These are phyloP conservation scores for Schizaphis graminum DNA, from an alignment of 2,888 invertebrate genomes.

Conservation along the genomic window DNA sequence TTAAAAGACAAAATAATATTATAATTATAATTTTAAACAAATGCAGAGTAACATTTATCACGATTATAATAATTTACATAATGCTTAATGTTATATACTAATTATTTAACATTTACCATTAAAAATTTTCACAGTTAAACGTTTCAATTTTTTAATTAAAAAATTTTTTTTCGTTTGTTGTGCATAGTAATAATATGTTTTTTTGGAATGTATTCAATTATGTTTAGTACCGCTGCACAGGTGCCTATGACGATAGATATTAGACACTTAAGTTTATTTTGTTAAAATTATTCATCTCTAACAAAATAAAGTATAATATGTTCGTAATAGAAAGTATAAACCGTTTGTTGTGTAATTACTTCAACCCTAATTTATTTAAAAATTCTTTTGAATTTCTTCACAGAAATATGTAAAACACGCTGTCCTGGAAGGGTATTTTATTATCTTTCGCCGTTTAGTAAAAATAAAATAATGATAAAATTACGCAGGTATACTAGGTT, in stretches of 20 bases:
- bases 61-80: background rate
- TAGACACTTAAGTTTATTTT: background rate
- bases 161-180: background rate
- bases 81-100: background rate
- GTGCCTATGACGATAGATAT: background rate
- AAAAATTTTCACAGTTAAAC: background rate
- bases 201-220: background rate
- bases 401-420: background rate
- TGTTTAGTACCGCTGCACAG: background rate
- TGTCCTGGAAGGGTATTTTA: background rate
- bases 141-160: background rate
- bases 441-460: background rate
- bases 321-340: background rate
- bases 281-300: background rate
- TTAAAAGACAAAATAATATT: no score
- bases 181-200: background rate
- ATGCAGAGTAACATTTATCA: background rate
- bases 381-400: background rate
- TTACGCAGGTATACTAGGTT: background rate
- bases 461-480: constrained; percentile 17
- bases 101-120: background rate
- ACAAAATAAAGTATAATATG: background rate
- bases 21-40: background rate
- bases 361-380: background rate
- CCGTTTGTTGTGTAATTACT: background rate